Evolutionary conservation across 2,888 invertebrate genomes (phyloP), one percentile per base, ranked within the genome.

Genomic region (Drosophila peninsularis): DNA sequence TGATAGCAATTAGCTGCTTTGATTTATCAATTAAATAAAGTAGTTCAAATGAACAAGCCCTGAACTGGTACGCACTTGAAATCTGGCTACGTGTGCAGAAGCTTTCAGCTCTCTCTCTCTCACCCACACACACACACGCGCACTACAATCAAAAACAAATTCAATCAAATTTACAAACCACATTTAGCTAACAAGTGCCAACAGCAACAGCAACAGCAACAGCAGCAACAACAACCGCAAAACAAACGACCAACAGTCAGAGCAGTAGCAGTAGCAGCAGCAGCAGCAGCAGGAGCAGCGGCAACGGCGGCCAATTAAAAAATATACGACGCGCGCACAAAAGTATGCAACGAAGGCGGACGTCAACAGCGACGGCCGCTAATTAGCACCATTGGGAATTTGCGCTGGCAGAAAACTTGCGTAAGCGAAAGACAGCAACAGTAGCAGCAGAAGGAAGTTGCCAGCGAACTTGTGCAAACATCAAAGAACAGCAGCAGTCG

Each of bases 321-420:
- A 81, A 87, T 82, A 85, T 89, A 83, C 78, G 78, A 70, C 47
- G 77, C 71, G 71, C 77, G 69, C 65, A 74, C 52, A 69, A 78
- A 80, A 84, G 75, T 84, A 74, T 82, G 75, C 77, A 75, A 14
- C 63, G 72, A 66, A 66, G 66, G 56, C 71, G 72, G 53, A 64
- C 68, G 68, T 62, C 55, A 73, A 75, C 70, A 82, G 84, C 79
- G 75, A 66, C 61, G 80, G 58, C 89, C 91, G 90, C 91, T 92
- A 92, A 92, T 92, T 92, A 92, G 91, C 91, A 91, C 92, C 92
- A 90, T 84, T 86, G 92, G 92, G 92, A 92, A 90, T 92, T 90
- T 75, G 68, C 67, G 56, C 64, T 69, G 67, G 65, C 61, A 78
- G 70, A 61, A 62, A 57, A 62, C 63, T 65, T 67, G 63, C 60